Evolutionary conservation across 2,113 vertebrate species (phyloP).

Genomic region (Aptenodytes patagonicus): DNA sequence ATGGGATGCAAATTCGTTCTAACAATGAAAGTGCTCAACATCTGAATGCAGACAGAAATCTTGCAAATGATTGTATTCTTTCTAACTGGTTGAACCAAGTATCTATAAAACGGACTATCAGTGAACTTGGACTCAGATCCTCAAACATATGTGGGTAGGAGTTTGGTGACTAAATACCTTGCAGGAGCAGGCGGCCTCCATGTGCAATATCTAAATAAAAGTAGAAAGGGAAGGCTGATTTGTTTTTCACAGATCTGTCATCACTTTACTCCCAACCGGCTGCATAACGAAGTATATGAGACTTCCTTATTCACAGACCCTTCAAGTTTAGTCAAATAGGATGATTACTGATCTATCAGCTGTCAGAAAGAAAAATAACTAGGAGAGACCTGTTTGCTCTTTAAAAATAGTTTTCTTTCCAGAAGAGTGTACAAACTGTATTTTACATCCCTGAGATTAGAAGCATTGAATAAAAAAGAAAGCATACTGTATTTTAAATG

Average conservation of each 20-base stretch:
- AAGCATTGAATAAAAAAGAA: not conserved
- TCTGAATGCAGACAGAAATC: not conserved
- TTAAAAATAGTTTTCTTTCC: not conserved
- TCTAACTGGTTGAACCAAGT: not conserved
- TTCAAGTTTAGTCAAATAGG: conserved; percentile 44
- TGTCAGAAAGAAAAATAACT: conserved; percentile 29
- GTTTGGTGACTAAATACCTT: not conserved
- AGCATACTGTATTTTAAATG: conserved; percentile 22
- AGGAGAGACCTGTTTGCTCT: not conserved
- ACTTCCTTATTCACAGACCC: conserved; percentile 10
- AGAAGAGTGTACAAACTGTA: not conserved
- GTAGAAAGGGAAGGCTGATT: conserved; percentile 24
- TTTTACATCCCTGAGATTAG: not conserved
- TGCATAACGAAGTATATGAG: not conserved
- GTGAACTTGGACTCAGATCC: not conserved
- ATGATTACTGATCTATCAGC: conserved; percentile 31
- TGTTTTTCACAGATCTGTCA: conserved; percentile 43
- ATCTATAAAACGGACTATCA: not conserved
- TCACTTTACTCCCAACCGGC: not conserved
- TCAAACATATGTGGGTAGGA: not conserved
- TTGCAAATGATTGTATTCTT: not conserved
- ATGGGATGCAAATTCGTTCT: not conserved
- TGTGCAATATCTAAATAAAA: not conserved
- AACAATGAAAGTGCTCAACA: not conserved
- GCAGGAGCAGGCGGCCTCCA: not conserved